Conservation (phyloP, 1,140 invertebrate genomes). For the Oncopodura yosiiana region DNA sequence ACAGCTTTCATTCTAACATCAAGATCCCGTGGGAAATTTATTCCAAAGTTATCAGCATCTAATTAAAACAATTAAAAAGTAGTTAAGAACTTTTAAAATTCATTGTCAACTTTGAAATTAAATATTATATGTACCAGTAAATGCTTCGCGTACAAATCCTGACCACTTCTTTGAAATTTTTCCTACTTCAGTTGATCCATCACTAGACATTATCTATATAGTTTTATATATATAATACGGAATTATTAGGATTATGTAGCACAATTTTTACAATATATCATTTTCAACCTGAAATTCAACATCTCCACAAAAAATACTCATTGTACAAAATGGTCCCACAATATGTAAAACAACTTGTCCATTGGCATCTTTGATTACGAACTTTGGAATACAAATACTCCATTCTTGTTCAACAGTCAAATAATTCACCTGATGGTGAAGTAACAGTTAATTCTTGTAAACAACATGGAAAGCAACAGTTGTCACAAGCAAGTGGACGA, state of each 20-base stretch:
- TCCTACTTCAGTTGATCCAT: conserved; percentile 55
- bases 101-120: conserved; percentile 39
- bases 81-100: conserved; percentile 51
- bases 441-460: conserved; percentile 52
- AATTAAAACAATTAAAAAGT: background rate
- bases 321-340: conserved; percentile 71
- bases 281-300: conserved; percentile 52
- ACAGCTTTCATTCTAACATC: conserved; percentile 72
- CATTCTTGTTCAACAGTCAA: conserved; percentile 66
- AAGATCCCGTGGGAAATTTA: conserved; percentile 66
- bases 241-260: no score
- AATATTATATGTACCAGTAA: conserved; percentile 51
- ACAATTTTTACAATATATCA: no score
- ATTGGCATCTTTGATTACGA: conserved; percentile 62
- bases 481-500: conserved; percentile 62
- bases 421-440: conserved; percentile 9
- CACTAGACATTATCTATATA: conserved; percentile 53
- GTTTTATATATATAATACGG: no score
- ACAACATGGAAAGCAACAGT: conserved; percentile 73
- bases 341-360: conserved; percentile 67
- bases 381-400: conserved; percentile 66
- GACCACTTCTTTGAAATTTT: conserved; percentile 69
- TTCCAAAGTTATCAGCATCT: conserved; percentile 53
- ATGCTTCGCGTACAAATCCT: conserved; percentile 56
- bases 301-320: conserved; percentile 68